Percentiles rank a stretch among this genome's conserved stretches.
Evolutionary conservation across 2,888 invertebrate species (phyloP).

Genomic region (Drosophila nr. fundita): DNA sequence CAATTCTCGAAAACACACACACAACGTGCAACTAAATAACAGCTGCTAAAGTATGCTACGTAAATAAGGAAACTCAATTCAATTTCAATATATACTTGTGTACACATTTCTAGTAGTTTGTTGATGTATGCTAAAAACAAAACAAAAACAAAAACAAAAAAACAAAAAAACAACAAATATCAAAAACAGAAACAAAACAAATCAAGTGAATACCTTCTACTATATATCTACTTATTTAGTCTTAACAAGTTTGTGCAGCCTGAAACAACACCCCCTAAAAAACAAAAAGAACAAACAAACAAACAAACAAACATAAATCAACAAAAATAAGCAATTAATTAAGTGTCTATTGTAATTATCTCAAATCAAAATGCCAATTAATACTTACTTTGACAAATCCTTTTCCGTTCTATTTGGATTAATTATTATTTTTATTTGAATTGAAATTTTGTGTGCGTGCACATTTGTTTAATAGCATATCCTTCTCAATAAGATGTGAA

Average conservation of each 20-base stretch:
- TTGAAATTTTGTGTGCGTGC: constrained; percentile 58
- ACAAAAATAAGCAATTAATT: constrained; percentile 58
- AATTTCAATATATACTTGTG: constrained; percentile 58
- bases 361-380: constrained; percentile 70
- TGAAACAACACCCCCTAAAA: constrained; percentile 42
- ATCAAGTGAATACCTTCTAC: constrained; percentile 43
- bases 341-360: constrained; percentile 72
- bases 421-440: constrained; percentile 33
- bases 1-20: constrained; percentile 24
- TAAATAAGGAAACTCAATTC: constrained; percentile 64
- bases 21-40: constrained; percentile 24
- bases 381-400: constrained; percentile 47
- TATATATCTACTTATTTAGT: constrained; percentile 54
- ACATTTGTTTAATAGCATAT: constrained; percentile 45
- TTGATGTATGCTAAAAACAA: constrained; percentile 73
- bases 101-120: constrained; percentile 66
- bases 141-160: constrained; percentile 27
- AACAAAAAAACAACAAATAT: constrained; percentile 17
- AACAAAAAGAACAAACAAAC: constrained; percentile 33
- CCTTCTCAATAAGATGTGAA: constrained; percentile 35
- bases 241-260: constrained; percentile 60
- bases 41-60: constrained; percentile 66
- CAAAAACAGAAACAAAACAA: constrained; percentile 27
- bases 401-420: constrained; percentile 45
- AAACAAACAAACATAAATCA: constrained; percentile 40